Evolutionary conservation across 1,140 invertebrate genomes (phyloP), one percentile per base, ranked within the genome.

Genomic region (Musca vetustissima): DNA sequence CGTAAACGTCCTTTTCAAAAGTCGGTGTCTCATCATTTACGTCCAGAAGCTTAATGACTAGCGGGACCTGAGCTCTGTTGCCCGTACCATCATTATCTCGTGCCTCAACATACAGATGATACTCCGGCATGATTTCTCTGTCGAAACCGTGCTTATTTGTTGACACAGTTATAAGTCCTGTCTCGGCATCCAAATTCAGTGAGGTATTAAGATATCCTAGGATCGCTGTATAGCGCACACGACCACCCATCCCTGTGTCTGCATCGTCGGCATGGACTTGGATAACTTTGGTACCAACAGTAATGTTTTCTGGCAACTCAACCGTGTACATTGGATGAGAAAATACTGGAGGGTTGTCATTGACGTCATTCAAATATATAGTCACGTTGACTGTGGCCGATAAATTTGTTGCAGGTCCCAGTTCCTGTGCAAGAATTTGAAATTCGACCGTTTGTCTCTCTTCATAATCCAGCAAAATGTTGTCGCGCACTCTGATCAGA

Each of bases 301-400:
- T 90, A 21, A 91, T 87, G 77, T 97, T 94, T 83, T 97, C 95
- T 0, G 87, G 87, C 24, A 95, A 74, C 28, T 90, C 88, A 0
- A 89, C 90, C 52, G 88, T 85, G 76, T 96, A 98, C 0, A 86
- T 83, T 15, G 88, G 76, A 71, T 90, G 85, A 9, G 88, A 83
- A 79, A 98, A 98, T 61, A 89, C 84, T 0, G 96, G 96, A 4
- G 88, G 83, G 83, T 97, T 96, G 76, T 98, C 96, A 77, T 98
- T 98, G 3, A 93, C 86, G 80, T 98, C 96, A 68, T 91, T 88
- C 17, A 98, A 83, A 75, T 91, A 89, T 1, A 97, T 90, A 0
- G 88, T 90, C 0, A 96, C 89, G 68, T 90, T 89, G 0, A 91
- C 89, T 48, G 85, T 86, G 1, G 88, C 87, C 19, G 92, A 90